Conservation (phyloP, 2,113 vertebrate species). For the Phrynosoma platyrhinos region DNA sequence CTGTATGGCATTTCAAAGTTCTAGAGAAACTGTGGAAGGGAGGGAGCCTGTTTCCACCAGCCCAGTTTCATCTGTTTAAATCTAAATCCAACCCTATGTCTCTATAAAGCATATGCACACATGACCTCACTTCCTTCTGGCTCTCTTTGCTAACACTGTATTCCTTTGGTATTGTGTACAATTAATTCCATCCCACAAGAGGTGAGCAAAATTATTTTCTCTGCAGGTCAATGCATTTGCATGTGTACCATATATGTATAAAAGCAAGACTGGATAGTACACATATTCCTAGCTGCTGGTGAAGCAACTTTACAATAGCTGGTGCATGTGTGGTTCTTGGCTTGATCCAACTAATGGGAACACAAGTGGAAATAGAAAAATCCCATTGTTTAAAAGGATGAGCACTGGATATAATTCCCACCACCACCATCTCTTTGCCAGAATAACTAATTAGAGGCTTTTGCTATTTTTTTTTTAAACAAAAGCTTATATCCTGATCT, state of each 20-base stretch:
- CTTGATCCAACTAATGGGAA: not conserved
- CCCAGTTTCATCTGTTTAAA: too few relatives aligned
- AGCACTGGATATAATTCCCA: not conserved
- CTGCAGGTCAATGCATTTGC: not conserved
- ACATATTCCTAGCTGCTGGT: not conserved
- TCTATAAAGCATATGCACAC: not conserved
- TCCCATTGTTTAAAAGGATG: not conserved
- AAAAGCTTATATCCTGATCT: too few relatives aligned
- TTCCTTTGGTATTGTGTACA: conserved; percentile 19
- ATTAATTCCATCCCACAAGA: not conserved
- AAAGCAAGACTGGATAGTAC: not conserved
- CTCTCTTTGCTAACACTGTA: conserved; percentile 4
- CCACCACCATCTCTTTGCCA: not conserved
- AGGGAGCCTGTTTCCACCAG: too few relatives aligned
- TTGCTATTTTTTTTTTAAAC: not conserved
- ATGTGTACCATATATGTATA: not conserved
- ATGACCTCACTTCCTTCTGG: conserved; percentile 12
- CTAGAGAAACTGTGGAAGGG: too few relatives aligned
- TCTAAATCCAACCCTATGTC: too few relatives aligned
- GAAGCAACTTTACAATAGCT: not conserved
- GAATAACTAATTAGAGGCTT: not conserved
- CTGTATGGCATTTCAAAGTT: not conserved
- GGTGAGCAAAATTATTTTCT: not conserved
- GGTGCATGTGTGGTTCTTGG: not conserved
- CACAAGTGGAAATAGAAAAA: not conserved